Evolutionary conservation across 64 coral and sea anemone genomes (phyloP).

Genomic region (Platygyra sinensis): DNA sequence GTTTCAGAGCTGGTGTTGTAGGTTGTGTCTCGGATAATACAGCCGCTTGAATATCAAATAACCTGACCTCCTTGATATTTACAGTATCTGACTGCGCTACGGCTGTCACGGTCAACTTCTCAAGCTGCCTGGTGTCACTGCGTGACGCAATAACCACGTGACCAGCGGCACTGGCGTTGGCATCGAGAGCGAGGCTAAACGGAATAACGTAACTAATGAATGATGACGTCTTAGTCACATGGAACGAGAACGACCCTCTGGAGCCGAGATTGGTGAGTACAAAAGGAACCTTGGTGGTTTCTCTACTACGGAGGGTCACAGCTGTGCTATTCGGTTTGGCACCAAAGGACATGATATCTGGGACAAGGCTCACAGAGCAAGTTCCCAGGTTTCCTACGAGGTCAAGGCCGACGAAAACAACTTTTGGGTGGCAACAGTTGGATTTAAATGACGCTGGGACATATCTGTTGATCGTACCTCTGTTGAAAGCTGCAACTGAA

Average conservation of each 20-base stretch:
- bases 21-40: background rate
- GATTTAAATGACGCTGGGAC: conserved; percentile 8
- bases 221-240: background rate
- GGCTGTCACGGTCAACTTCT: background rate
- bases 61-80: background rate
- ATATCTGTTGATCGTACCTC: background rate
- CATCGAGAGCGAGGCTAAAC: conserved; percentile 1
- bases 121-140: background rate
- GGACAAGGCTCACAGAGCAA: conserved; percentile 10
- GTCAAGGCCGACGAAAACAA: conserved; percentile 19
- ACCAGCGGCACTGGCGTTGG: background rate
- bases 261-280: conserved; percentile 23
- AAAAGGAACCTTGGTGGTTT: conserved; percentile 21
- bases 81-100: background rate
- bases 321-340: conserved; percentile 14
- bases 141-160: conserved; percentile 33
- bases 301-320: background rate
- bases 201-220: conserved; percentile 25
- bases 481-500: conserved; percentile 16
- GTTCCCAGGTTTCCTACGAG: conserved; percentile 45
- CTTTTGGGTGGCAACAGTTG: conserved; percentile 17
- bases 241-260: conserved; percentile 9
- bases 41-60: background rate
- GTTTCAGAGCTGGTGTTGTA: background rate
- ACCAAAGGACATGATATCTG: background rate